Conservation (phyloP, 2,797 vertebrate species). For the Sebastes alutus region DNA sequence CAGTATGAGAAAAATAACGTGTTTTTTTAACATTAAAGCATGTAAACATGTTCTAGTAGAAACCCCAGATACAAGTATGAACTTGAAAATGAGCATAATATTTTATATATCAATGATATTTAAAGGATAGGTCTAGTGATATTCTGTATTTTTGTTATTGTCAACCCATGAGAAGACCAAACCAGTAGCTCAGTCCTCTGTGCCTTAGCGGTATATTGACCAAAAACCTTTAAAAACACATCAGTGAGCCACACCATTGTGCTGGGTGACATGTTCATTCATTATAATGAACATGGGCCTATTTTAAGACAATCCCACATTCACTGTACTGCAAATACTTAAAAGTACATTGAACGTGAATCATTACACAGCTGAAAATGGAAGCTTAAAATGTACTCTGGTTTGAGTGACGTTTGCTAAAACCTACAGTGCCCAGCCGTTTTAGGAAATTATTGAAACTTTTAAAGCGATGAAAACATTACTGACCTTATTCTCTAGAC, state of each 20-base stretch:
- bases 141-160: background rate
- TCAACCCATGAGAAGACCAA: background rate
- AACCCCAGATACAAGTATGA: background rate
- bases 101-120: background rate
- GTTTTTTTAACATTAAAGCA: background rate
- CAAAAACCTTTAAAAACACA: background rate
- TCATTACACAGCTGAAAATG: background rate
- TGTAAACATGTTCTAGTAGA: background rate
- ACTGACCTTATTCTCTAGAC: background rate
- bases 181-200: background rate
- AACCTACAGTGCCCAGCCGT: no score
- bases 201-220: background rate
- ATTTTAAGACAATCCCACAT: background rate
- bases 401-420: background rate
- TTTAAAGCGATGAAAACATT: background rate
- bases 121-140: background rate
- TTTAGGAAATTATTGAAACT: background rate
- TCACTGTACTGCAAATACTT: background rate
- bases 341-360: background rate
- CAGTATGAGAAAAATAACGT: no score
- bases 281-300: background rate
- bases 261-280: background rate
- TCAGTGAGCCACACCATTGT: background rate
- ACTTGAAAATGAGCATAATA: background rate
- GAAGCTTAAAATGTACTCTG: background rate